Base-by-base conservation (phyloP, 2,888 invertebrate genomes). In the Dendrolimus pini region DNA sequence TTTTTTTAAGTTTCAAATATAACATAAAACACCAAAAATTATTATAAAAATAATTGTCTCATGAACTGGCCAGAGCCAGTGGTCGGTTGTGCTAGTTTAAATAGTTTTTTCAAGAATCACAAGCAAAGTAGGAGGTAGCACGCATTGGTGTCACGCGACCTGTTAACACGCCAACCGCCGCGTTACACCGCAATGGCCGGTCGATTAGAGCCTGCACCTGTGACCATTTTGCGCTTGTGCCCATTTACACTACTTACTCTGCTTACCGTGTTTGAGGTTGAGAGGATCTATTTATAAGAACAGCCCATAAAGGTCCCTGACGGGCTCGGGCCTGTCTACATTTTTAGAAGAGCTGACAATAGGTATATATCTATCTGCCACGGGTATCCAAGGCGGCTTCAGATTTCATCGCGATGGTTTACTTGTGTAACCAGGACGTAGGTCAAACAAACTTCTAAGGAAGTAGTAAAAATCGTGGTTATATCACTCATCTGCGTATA, bases 91-190 rank as follows among this genome's bases (percentile, higher is more conserved):
- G 78, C 78, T 69, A 72, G 71, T 74, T 82, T 78, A 79, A 82
- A 78, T 82, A 80, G 70, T 73, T 81, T 84, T 85, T 86, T 83
- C 77, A 83, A 83, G 83, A 85, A 80, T 80, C 84, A 82, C 83
- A 82, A 82, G 79, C 77, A 79, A 79, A 78, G 75, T 79, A 72
- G 65, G 67, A 62, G 54, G 59, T 62, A 63, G 61, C 76, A 75
- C 77, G 75, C 75, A 69, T 64, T 60, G 64, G 47, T 57, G 68
- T 68, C 82, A 81, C 82, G 83, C 84, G 75, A 81, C 55, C 57
- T 57, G 64, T 62, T 66, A 70, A 67, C 82, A 82, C 82, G 83
- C 78, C 72, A 77, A 64, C 63, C 62, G 66, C 62, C 65, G 64
- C 72, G 68, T 73, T 78, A 74, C 68, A 71, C 78, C 74, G 82